Conservation (phyloP, 2,113 vertebrate species). For the Passer montanus region DNA sequence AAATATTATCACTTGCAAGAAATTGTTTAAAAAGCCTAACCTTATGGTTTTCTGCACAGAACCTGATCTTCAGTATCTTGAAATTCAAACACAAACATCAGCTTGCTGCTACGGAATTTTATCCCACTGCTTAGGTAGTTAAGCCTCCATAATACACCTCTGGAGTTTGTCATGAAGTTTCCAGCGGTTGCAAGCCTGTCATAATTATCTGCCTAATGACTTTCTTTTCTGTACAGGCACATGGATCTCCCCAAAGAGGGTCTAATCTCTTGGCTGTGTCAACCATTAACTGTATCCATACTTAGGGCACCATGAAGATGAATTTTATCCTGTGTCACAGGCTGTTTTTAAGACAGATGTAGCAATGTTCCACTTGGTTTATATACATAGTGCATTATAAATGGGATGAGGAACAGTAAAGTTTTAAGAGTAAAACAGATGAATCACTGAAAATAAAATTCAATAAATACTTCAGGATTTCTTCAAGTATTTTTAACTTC, state of each 20-base stretch:
- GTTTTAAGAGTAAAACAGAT: not conserved
- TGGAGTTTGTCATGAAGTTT: not conserved
- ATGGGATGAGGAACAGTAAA: not conserved
- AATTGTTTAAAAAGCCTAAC: not conserved
- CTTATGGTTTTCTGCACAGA: not conserved
- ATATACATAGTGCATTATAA: not conserved
- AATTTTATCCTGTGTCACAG: not conserved
- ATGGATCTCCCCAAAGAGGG: not conserved
- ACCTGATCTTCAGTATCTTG: not conserved
- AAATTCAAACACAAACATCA: not conserved
- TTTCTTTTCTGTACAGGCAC: not conserved
- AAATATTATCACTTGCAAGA: not conserved
- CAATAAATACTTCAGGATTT: not conserved
- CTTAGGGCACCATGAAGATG: not conserved
- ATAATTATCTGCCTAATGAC: not conserved
- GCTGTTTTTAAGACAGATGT: rapidly evolving
- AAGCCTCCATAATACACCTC: not conserved
- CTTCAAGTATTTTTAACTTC: not conserved
- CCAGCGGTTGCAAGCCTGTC: not conserved
- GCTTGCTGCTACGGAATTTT: not conserved
- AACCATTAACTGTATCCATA: not conserved
- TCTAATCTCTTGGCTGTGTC: not conserved
- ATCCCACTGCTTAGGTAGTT: not conserved
- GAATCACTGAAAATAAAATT: not conserved
- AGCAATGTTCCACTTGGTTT: not conserved